These are phyloP conservation scores for Euphonia xanthogaster DNA, from an alignment of 2,797 vertebrate genomes.

Conservation along the genomic window DNA sequence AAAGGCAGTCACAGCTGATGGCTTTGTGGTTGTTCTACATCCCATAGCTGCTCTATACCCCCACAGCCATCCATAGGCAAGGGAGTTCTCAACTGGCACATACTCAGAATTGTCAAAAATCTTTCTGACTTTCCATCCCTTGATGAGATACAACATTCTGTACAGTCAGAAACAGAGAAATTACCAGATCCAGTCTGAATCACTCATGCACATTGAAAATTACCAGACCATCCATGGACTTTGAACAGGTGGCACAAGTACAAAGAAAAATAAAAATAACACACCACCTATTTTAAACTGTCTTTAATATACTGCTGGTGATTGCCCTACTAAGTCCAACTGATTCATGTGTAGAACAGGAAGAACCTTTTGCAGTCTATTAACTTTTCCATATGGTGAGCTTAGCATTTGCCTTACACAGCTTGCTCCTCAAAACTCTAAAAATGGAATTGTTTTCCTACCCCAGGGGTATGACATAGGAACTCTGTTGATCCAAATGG, in stretches of 20 bases:
- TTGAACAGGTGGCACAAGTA: background rate
- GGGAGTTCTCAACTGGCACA: background rate
- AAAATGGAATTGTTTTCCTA: constrained; percentile 16
- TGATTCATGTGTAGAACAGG: background rate
- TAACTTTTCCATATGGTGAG: constrained; percentile 24
- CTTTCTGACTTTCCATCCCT: background rate
- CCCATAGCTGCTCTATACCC: background rate
- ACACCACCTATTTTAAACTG: background rate
- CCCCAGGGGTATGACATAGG: background rate
- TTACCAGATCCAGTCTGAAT: background rate
- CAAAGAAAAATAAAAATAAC: constrained; percentile 7
- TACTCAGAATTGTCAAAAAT: background rate
- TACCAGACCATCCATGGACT: background rate
- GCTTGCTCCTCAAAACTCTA: background rate
- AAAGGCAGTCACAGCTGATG: background rate
- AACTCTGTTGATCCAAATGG: background rate
- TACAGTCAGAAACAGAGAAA: background rate
- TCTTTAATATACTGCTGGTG: background rate
- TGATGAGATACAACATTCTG: background rate
- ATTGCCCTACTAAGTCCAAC: background rate
- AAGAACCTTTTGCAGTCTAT: constrained; percentile 12
- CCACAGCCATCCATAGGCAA: background rate
- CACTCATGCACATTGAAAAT: background rate
- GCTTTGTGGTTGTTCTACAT: background rate
- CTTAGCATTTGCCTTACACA: constrained; percentile 25